A percentile compares a stretch with the other conserved stretches of the same genome.
Evolutionary conservation across 2,888 invertebrate genomes (phyloP).

Genomic region (Clepsis dumicolana): DNA sequence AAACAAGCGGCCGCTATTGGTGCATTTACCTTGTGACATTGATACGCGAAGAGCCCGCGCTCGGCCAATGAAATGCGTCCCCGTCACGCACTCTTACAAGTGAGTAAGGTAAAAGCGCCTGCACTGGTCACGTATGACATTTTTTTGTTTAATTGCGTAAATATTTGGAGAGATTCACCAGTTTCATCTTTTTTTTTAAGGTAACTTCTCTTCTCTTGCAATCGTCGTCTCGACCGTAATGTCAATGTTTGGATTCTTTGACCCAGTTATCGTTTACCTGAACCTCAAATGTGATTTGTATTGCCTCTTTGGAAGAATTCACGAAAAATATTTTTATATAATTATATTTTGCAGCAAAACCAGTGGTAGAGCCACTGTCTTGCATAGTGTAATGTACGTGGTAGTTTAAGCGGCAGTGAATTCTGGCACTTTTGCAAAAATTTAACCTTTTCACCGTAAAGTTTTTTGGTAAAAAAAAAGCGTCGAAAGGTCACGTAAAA

Average conservation of each 20-base stretch:
- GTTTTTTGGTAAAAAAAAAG: not conserved
- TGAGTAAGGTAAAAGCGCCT: not conserved
- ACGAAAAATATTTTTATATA: constrained; percentile 52
- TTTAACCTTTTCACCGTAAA: not conserved
- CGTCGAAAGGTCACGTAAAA: no score
- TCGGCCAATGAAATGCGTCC: not conserved
- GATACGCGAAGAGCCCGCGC: not conserved
- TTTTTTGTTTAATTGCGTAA: not conserved
- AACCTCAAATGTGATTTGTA: constrained; percentile 14
- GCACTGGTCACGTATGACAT: not conserved
- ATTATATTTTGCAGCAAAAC: constrained; percentile 53
- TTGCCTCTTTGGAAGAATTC: constrained; percentile 12
- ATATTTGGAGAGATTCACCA: not conserved
- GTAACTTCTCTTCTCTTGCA: not conserved
- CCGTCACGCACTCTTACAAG: not conserved
- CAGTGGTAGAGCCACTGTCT: constrained; percentile 3
- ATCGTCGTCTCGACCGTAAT: constrained; percentile 2
- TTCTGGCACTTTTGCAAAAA: not conserved
- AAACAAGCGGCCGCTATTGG: not conserved
- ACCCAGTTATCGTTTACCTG: not conserved
- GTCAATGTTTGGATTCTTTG: constrained; percentile 11
- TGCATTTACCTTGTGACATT: not conserved
- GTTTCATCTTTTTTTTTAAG: not conserved
- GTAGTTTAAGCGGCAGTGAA: not conserved
- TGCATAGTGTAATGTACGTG: constrained; percentile 6